A percentile compares a stretch with the other conserved stretches of the same genome.
These are phyloP conservation scores for Xanthia icteritia DNA, from an alignment of 2,888 invertebrate genomes.

Conservation along the genomic window DNA sequence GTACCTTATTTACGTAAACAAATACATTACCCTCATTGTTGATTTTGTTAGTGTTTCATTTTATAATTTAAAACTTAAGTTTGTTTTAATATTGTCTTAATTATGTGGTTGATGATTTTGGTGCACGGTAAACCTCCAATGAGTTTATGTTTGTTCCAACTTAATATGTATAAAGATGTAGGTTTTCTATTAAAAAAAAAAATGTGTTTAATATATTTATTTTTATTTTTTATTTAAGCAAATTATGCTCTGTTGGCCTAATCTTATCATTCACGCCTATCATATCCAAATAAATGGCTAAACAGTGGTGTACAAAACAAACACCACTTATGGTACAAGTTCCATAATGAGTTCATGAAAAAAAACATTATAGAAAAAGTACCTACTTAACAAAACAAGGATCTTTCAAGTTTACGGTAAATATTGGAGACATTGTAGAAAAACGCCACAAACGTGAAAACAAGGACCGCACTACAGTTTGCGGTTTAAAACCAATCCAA, in stretches of 20 bases:
- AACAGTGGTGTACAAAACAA: not conserved
- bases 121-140: no score
- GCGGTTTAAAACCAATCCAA: slow-evolving; percentile 30
- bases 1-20: not conserved
- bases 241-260: not conserved
- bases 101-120: no score
- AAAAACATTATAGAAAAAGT: no score
- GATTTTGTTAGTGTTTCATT: no score
- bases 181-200: no score
- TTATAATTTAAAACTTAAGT: no score
- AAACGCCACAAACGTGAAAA: not conserved
- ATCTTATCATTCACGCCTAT: not conserved
- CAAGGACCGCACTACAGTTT: not conserved
- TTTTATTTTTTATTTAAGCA: not conserved
- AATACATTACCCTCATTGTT: no score
- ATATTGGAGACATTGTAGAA: slow-evolving; percentile 17
- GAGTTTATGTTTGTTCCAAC: no score
- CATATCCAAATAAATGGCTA: not conserved
- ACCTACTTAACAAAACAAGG: not conserved
- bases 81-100: no score
- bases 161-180: no score
- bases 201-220: not conserved
- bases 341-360: not conserved
- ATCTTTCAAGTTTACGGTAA: not conserved
- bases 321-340: not conserved